Evolutionary conservation across 1,140 invertebrate species (phyloP).

Genomic region (Chrysomallon squamiferum): DNA sequence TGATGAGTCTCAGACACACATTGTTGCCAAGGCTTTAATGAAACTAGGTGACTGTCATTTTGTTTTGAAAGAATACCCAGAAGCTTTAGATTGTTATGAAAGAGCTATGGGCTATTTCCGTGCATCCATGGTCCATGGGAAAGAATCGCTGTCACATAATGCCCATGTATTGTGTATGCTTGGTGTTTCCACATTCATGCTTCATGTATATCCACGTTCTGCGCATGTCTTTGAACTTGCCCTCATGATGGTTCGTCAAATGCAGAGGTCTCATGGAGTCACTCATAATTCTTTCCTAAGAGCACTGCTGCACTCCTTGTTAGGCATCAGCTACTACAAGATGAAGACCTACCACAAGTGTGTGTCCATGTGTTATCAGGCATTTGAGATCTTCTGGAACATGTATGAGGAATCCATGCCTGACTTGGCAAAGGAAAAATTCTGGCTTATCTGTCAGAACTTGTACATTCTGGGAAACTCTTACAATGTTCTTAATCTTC

Average conservation of each 20-base stretch:
- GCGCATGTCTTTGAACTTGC: slow-evolving; percentile 54
- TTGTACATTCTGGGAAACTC: slow-evolving; percentile 59
- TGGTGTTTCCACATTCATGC: slow-evolving; percentile 59
- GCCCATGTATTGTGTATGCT: slow-evolving; percentile 58
- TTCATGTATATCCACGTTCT: slow-evolving; percentile 56
- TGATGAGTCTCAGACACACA: slow-evolving; percentile 46
- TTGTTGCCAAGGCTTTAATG: slow-evolving; percentile 50
- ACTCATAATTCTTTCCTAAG: slow-evolving; percentile 45
- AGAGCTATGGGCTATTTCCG: slow-evolving; percentile 46
- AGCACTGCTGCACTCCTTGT: slow-evolving; percentile 52
- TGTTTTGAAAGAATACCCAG: slow-evolving; percentile 54
- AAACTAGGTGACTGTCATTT: slow-evolving; percentile 58
- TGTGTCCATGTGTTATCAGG: slow-evolving; percentile 55
- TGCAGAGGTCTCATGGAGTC: slow-evolving; percentile 36
- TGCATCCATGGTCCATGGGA: slow-evolving; percentile 41
- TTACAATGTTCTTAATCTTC: slow-evolving; percentile 53
- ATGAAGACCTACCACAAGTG: slow-evolving; percentile 59
- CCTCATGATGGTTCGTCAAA: slow-evolving; percentile 47
- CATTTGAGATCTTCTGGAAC: slow-evolving; percentile 54
- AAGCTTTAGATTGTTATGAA: slow-evolving; percentile 53
- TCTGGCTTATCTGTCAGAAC: slow-evolving; percentile 58
- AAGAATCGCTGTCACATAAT: slow-evolving; percentile 49
- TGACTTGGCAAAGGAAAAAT: slow-evolving; percentile 46
- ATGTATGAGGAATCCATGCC: slow-evolving; percentile 49
- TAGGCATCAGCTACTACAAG: slow-evolving; percentile 56